phyloP scores from a whole-genome alignment of 2,113 vertebrate genomes.

The Ranitomeya imitator region DNA sequence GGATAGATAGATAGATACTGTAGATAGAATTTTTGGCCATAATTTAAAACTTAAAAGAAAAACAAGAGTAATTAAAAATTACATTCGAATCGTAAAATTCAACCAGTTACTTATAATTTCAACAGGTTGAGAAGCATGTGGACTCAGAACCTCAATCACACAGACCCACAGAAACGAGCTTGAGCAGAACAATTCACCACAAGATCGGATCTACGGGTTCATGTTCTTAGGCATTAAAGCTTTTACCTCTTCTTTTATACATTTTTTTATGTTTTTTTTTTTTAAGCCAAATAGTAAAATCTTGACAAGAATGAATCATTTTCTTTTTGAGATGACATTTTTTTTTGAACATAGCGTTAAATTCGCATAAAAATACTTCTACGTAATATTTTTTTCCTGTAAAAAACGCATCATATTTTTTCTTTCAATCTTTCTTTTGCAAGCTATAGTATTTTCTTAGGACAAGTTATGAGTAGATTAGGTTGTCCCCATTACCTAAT shows the following conservation, averaged over 20 bases:
- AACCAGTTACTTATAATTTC: background rate
- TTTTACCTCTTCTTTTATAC: background rate
- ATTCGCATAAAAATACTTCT: too few relatives aligned
- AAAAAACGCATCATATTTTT: too few relatives aligned
- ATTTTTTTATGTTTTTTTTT: background rate
- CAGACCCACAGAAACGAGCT: conserved; percentile 99
- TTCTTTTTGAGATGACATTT: too few relatives aligned
- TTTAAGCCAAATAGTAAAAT: too few relatives aligned
- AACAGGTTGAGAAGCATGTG: background rate
- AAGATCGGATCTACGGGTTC: conserved; percentile 99
- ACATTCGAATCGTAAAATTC: background rate
- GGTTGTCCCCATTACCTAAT: background rate
- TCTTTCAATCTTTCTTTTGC: background rate
- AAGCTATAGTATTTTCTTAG: too few relatives aligned
- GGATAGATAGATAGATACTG: too few relatives aligned
- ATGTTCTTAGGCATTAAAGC: conserved; percentile 83
- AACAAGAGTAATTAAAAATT: background rate
- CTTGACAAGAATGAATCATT: too few relatives aligned
- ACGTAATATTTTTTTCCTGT: too few relatives aligned
- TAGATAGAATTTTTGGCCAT: background rate
- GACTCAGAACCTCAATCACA: conserved; percentile 86
- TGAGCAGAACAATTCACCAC: conserved; percentile 92
- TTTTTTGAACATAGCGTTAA: too few relatives aligned
- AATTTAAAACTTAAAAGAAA: background rate
- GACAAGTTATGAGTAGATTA: background rate